phyloP scores from a whole-genome alignment of 2,888 invertebrate species.

The Eupithecia insigniata region DNA sequence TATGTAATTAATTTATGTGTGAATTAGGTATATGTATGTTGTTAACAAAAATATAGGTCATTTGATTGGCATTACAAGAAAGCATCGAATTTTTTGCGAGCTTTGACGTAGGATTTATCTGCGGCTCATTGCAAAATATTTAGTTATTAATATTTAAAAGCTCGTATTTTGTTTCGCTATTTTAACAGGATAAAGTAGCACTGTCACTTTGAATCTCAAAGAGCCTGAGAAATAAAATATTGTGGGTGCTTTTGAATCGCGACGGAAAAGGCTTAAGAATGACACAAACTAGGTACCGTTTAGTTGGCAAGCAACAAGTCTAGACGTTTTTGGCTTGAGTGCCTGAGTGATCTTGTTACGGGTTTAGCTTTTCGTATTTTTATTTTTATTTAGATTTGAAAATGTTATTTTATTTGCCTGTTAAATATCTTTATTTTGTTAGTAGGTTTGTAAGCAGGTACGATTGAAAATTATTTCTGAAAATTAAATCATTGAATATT shows the following conservation, averaged over 20 bases:
- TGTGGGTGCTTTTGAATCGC: conserved; percentile 10
- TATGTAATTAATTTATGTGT: too few species aligned
- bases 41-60: background rate
- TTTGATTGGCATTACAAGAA: background rate
- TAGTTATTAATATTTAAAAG: conserved; percentile 43
- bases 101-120: background rate
- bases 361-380: background rate
- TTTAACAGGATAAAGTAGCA: conserved; percentile 35
- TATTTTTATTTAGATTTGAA: too few species aligned
- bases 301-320: conserved; percentile 29
- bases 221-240: conserved; percentile 24
- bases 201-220: conserved; percentile 21
- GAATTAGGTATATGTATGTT: too few species aligned
- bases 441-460: background rate
- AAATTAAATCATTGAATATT: background rate
- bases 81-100: background rate
- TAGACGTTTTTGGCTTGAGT: background rate
- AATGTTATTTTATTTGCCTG: background rate
- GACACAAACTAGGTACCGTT: conserved; percentile 13
- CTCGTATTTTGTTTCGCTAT: conserved; percentile 33
- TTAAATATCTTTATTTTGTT: background rate
- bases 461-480: background rate
- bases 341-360: background rate
- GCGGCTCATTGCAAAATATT: conserved; percentile 29
- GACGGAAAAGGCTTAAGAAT: conserved; percentile 16